Evolutionary conservation across 2,113 vertebrate genomes (phyloP).

Genomic region (Mirza zaza): DNA sequence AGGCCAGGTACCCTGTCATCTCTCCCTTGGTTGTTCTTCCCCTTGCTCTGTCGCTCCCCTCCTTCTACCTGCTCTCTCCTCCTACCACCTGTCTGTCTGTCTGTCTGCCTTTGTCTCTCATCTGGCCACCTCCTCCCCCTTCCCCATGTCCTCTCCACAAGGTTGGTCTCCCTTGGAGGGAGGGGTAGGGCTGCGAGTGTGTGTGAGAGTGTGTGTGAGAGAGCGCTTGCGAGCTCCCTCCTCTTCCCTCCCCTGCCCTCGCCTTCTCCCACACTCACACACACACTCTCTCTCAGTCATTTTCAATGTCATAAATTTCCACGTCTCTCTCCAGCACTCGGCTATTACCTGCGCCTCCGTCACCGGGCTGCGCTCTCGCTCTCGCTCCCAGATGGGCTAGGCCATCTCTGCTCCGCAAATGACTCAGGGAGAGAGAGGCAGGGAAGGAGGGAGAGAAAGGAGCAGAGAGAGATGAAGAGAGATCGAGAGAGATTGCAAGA

Average conservation of each 20-base stretch:
- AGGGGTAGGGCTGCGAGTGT: background rate
- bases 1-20: background rate
- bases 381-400: conserved; percentile 91
- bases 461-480: conserved; percentile 22
- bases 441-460: conserved; percentile 65
- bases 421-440: conserved; percentile 77
- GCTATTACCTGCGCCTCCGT: conserved; percentile 93
- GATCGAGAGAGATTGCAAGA: background rate
- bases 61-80: background rate
- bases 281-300: conserved; percentile 84
- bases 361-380: conserved; percentile 87
- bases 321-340: conserved; percentile 88
- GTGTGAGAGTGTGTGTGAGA: background rate
- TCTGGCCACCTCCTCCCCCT: background rate
- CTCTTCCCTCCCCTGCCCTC: background rate
- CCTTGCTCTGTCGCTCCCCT: background rate
- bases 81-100: background rate
- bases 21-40: background rate
- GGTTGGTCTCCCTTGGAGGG: conserved; percentile 76
- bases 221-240: rapidly evolving
- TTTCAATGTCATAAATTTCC: conserved; percentile 99
- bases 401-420: conserved; percentile 92
- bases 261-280: conserved; percentile 3
- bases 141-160: conserved; percentile 46
- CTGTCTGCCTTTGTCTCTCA: background rate